These are phyloP conservation scores for Pseudococcus longispinus DNA, from an alignment of 2,888 invertebrate species.

Conservation along the genomic window DNA sequence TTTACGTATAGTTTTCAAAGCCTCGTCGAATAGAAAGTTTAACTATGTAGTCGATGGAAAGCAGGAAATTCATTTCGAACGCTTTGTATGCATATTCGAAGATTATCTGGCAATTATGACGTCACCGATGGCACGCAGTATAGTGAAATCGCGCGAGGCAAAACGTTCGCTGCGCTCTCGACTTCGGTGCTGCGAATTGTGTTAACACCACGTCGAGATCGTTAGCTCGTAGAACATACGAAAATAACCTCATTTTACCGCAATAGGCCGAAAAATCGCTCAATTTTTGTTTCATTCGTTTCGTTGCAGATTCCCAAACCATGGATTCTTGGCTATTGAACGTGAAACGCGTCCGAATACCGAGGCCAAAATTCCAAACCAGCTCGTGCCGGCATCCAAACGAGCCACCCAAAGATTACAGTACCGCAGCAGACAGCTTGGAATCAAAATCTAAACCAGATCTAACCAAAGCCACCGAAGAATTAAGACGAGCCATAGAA, in stretches of 20 bases:
- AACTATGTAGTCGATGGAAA: not conserved
- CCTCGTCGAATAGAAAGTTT: not conserved
- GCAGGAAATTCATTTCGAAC: constrained; percentile 7
- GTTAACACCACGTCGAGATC: not conserved
- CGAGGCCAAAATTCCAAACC: constrained; percentile 80
- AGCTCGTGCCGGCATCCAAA: constrained; percentile 68
- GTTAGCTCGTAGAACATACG: not conserved
- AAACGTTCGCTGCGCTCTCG: not conserved
- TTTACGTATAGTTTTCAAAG: not conserved
- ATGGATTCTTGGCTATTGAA: constrained; percentile 88
- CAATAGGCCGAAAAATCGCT: too few species aligned
- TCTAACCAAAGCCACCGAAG: constrained; percentile 76
- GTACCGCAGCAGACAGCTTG: constrained; percentile 70
- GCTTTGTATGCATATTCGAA: not conserved
- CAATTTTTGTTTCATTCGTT: not conserved
- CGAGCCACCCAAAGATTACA: constrained; percentile 81
- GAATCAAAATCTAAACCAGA: constrained; percentile 68
- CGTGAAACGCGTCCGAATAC: constrained; percentile 82
- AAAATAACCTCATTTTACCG: too few species aligned
- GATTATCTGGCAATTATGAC: constrained; percentile 22
- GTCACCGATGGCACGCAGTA: not conserved
- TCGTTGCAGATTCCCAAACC: constrained; percentile 52
- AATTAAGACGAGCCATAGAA: constrained; percentile 76
- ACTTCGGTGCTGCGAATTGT: not conserved
- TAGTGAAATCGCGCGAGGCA: not conserved